phyloP scores from a whole-genome alignment of 2,797 vertebrate genomes.

The Alectoris magna region DNA sequence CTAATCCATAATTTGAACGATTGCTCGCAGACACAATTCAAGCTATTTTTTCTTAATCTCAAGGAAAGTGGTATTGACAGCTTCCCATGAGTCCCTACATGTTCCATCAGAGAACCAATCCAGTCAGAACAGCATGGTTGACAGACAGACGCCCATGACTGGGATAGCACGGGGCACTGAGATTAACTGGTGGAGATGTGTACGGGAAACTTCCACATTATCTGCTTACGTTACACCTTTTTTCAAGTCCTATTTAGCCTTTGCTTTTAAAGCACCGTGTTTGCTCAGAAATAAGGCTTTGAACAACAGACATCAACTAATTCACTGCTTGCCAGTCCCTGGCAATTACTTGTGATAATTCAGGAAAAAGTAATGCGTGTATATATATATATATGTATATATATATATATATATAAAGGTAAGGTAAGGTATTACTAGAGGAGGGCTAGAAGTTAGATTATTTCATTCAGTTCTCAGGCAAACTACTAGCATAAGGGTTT shows the following conservation, averaged over 20 bases:
- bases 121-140: not conserved
- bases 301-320: not conserved
- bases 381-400: no score
- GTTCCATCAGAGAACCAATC: slow-evolving; percentile 4
- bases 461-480: slow-evolving; percentile 6
- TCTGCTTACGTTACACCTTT: slow-evolving; percentile 1
- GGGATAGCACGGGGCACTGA: not conserved
- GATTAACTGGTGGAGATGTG: slow-evolving; percentile 5
- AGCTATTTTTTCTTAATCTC: not conserved
- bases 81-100: not conserved
- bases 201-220: slow-evolving; percentile 6
- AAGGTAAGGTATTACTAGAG: not conserved
- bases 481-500: not conserved
- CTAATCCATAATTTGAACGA: not conserved
- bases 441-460: not conserved
- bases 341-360: not conserved
- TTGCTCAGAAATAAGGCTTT: slow-evolving; percentile 8
- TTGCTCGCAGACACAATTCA: not conserved
- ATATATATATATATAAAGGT: not conserved
- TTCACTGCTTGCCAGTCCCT: not conserved
- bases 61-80: not conserved
- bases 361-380: no score
- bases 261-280: not conserved
- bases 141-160: slow-evolving; percentile 32
- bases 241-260: not conserved